Evolutionary conservation across 2,113 vertebrate genomes (phyloP), one percentile per base, ranked within the genome.

Genomic region (Stigmatopora nigra): DNA sequence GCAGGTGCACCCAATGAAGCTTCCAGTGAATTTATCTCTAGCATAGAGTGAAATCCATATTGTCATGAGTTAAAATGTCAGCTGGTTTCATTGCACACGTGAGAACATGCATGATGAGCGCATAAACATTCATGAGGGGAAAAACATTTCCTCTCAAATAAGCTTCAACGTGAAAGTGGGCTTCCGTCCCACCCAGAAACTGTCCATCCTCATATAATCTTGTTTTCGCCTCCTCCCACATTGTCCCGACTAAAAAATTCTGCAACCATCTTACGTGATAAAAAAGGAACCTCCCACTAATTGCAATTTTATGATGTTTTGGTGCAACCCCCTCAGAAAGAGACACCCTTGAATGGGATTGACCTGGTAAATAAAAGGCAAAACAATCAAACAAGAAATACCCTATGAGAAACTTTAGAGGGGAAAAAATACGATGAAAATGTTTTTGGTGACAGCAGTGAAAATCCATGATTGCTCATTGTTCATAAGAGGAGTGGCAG

Each of bases 31-130:
- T 76, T 76, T 67, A 53, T 57, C 52, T 65, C 63, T 65, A 67
- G 70, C 75, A 81, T 72, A 67, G 45, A 45, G 64, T 38, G 49
- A 67, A 63, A 72, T 69, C 65, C 2, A 63, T 58, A 55, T 65
- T 44, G 72, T 83, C 69, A 58, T 62, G 63, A 45, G 15, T 78
- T 69, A 72, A 78, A 79, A 82, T 73, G 76, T 81, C 66, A 69
- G 72, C 73, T 73, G 78, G 86, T 87, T 82, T 82, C 73, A 72
- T 82, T 86, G 83, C 84, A 83, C 77, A 68, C 70, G 71, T 74
- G 68, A 78, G 64, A 67, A 81, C 89, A 88, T 87, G 87, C 86
- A 79, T 76, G 78, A 61, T 41, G 38, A 84, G 78, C 70, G 69
- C 66, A 70, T 75, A 61, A 56, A 86, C 86, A 88, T 88, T 87